phyloP scores from a whole-genome alignment of 2,113 vertebrate genomes.

The Hydrolagus affinis region DNA sequence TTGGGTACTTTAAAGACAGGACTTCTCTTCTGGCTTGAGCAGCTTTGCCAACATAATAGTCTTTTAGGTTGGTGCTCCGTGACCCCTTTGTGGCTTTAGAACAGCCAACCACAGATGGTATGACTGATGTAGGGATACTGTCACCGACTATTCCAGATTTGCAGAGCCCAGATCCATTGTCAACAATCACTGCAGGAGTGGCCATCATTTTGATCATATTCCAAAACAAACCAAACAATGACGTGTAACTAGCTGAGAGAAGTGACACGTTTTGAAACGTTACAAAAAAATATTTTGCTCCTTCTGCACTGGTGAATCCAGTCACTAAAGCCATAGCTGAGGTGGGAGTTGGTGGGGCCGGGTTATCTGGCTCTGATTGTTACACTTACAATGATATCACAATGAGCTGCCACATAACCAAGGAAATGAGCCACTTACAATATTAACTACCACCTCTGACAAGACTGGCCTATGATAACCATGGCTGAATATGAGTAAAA shows the following conservation, averaged over 20 bases:
- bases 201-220: conserved; percentile 26
- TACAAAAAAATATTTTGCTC: neutral
- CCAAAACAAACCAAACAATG: neutral
- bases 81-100: neutral
- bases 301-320: neutral
- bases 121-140: conserved; percentile 17
- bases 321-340: neutral
- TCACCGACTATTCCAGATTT: conserved; percentile 32
- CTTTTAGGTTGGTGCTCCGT: neutral
- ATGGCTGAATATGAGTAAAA: neutral
- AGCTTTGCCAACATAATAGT: conserved; percentile 27
- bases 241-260: neutral
- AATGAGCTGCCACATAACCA: neutral
- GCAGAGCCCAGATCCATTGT: conserved; percentile 34
- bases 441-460: neutral
- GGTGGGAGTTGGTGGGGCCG: neutral
- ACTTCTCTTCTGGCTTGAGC: conserved; percentile 25
- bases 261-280: neutral
- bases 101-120: conserved; percentile 25
- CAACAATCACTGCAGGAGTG: conserved; percentile 31
- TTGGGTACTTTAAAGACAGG: conserved; percentile 24
- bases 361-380: conserved; percentile 16
- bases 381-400: neutral
- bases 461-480: neutral
- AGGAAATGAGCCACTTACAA: neutral